These are phyloP conservation scores for Spongilla lacustris DNA, from an alignment of 37 sponge, comb jelly and placozoan species.

Conservation along the genomic window DNA sequence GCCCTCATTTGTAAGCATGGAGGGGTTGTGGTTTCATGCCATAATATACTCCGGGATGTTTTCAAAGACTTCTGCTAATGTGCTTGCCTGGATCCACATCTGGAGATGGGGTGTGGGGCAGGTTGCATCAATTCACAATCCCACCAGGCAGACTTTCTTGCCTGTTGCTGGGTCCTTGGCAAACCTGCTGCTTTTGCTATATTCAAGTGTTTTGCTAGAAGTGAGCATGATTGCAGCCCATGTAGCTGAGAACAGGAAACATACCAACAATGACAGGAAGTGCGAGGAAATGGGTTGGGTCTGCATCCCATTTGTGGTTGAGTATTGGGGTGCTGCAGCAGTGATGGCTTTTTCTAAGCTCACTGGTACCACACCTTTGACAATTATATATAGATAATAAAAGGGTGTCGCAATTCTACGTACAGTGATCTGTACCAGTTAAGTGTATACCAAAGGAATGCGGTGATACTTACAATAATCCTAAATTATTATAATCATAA, in stretches of 20 bases:
- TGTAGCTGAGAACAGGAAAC: neutral
- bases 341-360: too few relatives aligned
- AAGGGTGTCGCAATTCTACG: too few relatives aligned
- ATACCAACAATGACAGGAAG: neutral
- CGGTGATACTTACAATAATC: too few relatives aligned
- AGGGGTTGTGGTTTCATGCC: neutral
- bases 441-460: too few relatives aligned
- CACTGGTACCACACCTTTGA: too few relatives aligned
- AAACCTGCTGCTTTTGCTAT: neutral
- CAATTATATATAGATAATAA: too few relatives aligned
- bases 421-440: too few relatives aligned
- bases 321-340: too few relatives aligned
- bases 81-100: neutral
- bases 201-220: neutral
- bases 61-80: neutral
- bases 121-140: neutral
- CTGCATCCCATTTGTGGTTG: too few relatives aligned
- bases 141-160: neutral
- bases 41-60: neutral
- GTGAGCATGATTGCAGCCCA: neutral
- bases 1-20: neutral
- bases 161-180: neutral
- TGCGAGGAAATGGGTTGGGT: too few relatives aligned
- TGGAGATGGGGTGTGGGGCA: neutral
- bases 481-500: too few relatives aligned